phyloP scores from a whole-genome alignment of 92 coral and sea anemone species.

The Epizoanthus fatuus region DNA sequence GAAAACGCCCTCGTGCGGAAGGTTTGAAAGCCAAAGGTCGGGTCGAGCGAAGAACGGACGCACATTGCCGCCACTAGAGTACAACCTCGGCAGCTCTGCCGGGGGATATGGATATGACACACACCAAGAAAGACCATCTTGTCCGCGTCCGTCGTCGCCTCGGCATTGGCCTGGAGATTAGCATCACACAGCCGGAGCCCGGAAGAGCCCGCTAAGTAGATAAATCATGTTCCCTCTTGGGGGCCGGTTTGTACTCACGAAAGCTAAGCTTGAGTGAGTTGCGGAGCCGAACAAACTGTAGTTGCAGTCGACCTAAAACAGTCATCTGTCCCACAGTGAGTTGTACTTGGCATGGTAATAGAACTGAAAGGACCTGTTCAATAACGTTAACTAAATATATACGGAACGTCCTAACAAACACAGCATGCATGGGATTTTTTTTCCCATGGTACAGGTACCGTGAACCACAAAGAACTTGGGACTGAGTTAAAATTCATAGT shows the following conservation, averaged over 20 bases:
- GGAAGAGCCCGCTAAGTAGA: background rate
- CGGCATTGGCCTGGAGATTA: conserved; percentile 36
- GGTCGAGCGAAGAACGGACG: conserved; percentile 62
- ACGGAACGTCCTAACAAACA: background rate
- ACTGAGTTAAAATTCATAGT: background rate
- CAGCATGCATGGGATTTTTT: background rate
- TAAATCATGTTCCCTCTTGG: background rate
- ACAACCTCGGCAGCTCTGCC: conserved; percentile 48
- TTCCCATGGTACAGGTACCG: background rate
- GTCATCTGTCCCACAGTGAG: too few species aligned
- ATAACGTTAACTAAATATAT: background rate
- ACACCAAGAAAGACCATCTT: conserved; percentile 54
- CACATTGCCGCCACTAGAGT: conserved; percentile 81
- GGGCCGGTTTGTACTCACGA: background rate
- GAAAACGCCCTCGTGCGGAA: conserved; percentile 40
- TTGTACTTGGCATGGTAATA: too few species aligned
- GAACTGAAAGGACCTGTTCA: background rate
- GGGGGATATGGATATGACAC: conserved; percentile 24
- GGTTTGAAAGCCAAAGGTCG: conserved; percentile 61
- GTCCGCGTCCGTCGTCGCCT: conserved; percentile 80
- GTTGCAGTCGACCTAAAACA: too few species aligned
- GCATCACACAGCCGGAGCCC: conserved; percentile 15
- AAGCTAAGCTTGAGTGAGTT: background rate
- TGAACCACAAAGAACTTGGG: background rate
- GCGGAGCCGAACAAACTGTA: background rate